Evolutionary conservation across 2,797 vertebrate genomes (phyloP).

Genomic region (Micromesistius poutassou): DNA sequence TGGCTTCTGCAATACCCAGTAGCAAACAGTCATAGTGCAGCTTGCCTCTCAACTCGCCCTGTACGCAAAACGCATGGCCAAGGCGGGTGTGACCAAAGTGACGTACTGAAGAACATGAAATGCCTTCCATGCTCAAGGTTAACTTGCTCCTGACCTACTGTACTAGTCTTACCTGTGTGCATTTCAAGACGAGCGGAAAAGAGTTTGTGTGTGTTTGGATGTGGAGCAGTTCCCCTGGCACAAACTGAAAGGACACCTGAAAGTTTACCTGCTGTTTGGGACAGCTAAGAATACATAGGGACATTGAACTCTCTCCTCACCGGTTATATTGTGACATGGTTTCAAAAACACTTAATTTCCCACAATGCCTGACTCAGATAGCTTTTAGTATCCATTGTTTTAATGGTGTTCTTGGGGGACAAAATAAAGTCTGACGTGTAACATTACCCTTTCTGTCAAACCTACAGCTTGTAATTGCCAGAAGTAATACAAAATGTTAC

Average conservation of each 20-base stretch:
- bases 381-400: background rate
- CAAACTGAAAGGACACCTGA: slow-evolving; percentile 66
- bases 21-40: slow-evolving; percentile 18
- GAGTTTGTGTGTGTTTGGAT: slow-evolving; percentile 48
- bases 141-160: background rate
- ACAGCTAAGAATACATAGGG: slow-evolving; percentile 63
- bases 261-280: slow-evolving; percentile 61
- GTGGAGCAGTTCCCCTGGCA: slow-evolving; percentile 71
- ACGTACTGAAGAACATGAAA: background rate
- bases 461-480: background rate
- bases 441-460: background rate
- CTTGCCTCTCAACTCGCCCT: slow-evolving; percentile 13
- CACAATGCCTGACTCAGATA: background rate
- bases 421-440: too few relatives aligned
- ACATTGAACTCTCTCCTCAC: slow-evolving; percentile 46
- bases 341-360: background rate
- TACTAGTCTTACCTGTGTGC: background rate
- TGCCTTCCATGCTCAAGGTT: background rate
- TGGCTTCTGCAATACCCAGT: slow-evolving; percentile 34
- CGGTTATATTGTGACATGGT: background rate
- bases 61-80: slow-evolving; percentile 1
- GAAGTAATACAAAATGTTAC: background rate
- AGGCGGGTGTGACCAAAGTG: background rate
- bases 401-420: background rate
- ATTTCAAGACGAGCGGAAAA: slow-evolving; percentile 41